A percentile compares a stretch with the other conserved stretches of the same genome.
Conservation (phyloP, 1,140 invertebrate genomes). For the Procambarus virginalis region DNA sequence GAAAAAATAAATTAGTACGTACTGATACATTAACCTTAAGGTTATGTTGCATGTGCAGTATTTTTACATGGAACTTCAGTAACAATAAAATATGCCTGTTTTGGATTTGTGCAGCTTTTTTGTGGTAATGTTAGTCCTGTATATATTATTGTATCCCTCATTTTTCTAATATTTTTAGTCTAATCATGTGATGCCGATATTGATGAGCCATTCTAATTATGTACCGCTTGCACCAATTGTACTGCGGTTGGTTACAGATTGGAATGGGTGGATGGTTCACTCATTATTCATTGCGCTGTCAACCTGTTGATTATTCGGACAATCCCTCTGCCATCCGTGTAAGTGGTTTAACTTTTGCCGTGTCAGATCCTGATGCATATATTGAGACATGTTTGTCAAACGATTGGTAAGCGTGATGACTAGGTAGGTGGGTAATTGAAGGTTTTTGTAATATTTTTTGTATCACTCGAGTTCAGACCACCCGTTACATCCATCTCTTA, state of each 20-base stretch:
- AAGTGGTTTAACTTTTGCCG: constrained; percentile 35
- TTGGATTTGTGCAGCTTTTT: no score
- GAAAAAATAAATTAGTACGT: no score
- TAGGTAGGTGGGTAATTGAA: constrained; percentile 6
- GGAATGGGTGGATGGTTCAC: constrained; percentile 71
- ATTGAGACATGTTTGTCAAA: background rate
- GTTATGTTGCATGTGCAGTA: no score
- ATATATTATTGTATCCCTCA: no score
- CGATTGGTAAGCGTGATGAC: background rate
- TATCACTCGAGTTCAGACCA: background rate
- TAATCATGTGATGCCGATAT: constrained; percentile 1
- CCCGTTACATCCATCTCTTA: background rate
- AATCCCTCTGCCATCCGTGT: constrained; percentile 71
- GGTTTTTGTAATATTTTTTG: background rate
- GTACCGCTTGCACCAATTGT: constrained; percentile 46
- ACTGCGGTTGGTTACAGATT: constrained; percentile 58
- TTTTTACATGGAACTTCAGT: no score
- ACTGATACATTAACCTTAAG: no score
- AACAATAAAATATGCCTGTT: no score
- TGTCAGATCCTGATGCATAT: background rate
- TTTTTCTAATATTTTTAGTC: background rate
- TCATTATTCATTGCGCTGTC: constrained; percentile 88
- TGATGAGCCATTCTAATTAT: constrained; percentile 39
- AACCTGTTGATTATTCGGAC: constrained; percentile 90
- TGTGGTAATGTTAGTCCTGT: no score